phyloP scores from a whole-genome alignment of 37 sponge, comb jelly and placozoan genomes.

The Bolinopsis microptera region DNA sequence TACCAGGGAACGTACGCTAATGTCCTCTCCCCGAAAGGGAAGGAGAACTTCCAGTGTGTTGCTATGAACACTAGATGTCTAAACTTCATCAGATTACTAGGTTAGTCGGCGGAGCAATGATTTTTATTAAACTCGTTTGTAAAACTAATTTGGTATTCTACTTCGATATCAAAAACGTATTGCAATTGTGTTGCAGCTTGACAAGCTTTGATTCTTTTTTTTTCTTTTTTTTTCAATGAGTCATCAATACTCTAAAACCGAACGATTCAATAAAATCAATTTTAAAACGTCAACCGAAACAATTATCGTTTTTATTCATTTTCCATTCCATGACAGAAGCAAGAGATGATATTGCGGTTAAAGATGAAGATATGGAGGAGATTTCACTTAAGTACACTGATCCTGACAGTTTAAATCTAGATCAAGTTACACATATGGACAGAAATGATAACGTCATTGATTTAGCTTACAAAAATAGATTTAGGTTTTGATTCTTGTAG shows the following conservation, averaged over 20 bases:
- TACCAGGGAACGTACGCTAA: conserved; percentile 20
- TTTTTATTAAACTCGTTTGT: no score
- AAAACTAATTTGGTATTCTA: no score
- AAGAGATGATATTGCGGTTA: neutral
- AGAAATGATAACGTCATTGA: neutral
- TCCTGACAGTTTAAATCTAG: neutral
- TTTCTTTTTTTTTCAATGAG: no score
- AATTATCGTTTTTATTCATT: no score
- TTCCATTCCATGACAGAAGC: no score
- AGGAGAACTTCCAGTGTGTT: conserved; percentile 1
- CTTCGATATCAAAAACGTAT: no score
- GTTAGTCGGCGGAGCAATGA: neutral
- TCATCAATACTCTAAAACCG: no score
- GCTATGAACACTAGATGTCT: conserved; percentile 23
- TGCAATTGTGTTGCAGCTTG: no score
- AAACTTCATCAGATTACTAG: neutral
- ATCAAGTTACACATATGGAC: neutral
- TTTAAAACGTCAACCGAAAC: no score
- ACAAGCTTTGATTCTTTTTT: no score
- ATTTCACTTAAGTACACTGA: neutral
- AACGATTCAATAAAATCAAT: no score
- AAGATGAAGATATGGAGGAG: neutral
- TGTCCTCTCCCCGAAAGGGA: neutral
- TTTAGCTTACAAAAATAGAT: neutral
- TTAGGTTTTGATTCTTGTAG: neutral